phyloP scores from a whole-genome alignment of 2,797 vertebrate species.

The Dendrocincla fuliginosa region DNA sequence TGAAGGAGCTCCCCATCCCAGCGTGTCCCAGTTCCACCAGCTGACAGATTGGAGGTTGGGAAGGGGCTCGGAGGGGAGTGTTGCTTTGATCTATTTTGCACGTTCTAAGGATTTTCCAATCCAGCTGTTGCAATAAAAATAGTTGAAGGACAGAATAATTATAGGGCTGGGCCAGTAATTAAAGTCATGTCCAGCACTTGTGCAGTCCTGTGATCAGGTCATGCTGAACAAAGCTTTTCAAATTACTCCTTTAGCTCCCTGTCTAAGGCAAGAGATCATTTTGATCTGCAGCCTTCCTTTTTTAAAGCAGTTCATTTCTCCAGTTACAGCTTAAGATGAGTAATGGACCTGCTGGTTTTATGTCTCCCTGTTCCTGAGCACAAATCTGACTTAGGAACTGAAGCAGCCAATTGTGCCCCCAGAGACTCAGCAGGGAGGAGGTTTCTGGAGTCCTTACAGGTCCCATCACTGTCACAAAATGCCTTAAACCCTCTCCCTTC shows the following conservation, averaged over 20 bases:
- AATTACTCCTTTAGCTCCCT: neutral
- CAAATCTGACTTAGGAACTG: neutral
- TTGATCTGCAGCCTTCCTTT: neutral
- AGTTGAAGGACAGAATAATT: neutral
- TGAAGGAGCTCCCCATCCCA: neutral
- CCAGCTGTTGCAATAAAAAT: constrained; percentile 17
- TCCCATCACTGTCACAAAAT: neutral
- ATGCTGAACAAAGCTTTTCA: neutral
- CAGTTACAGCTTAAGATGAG: neutral
- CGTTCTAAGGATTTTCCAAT: neutral
- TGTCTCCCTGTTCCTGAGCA: neutral
- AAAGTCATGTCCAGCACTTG: neutral
- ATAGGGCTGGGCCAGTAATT: neutral
- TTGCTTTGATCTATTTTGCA: neutral
- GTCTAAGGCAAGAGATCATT: neutral
- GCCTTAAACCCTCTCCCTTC: neutral
- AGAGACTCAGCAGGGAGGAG: neutral
- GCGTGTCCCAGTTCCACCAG: neutral
- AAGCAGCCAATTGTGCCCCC: neutral
- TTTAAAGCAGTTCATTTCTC: neutral
- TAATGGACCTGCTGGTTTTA: neutral
- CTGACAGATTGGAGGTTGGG: neutral
- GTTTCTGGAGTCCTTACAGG: neutral
- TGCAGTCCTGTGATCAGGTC: neutral
- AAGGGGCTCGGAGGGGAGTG: neutral